phyloP scores from a whole-genome alignment of 2,113 vertebrate species.

The Hypocryptadius cinnamomeus region DNA sequence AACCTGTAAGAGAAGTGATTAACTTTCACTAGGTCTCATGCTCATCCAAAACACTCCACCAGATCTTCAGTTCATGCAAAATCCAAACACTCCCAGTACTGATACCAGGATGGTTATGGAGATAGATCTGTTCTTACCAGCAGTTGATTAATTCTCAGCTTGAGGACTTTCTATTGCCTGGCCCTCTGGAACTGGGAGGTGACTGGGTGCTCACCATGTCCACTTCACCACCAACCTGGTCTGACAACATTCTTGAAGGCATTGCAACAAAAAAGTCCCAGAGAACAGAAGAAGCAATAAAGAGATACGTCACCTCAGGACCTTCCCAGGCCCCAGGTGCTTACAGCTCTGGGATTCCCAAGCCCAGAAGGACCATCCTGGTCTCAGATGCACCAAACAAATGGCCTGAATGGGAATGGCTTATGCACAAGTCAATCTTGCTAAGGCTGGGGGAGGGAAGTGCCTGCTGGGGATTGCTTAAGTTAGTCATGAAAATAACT shows the following conservation, averaged over 20 bases:
- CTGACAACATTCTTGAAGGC: slow-evolving; percentile 34
- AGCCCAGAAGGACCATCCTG: background rate
- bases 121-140: background rate
- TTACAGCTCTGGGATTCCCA: background rate
- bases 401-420: background rate
- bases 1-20: background rate
- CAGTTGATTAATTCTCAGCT: background rate
- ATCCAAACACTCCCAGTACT: background rate
- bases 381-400: background rate
- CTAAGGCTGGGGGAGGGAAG: background rate
- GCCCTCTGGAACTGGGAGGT: background rate
- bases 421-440: background rate
- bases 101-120: background rate
- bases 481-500: background rate
- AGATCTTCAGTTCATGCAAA: background rate
- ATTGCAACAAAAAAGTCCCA: background rate
- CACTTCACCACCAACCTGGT: background rate
- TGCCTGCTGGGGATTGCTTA: background rate
- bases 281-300: background rate
- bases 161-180: background rate
- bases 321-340: background rate
- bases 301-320: background rate
- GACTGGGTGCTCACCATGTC: background rate
- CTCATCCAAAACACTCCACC: background rate
- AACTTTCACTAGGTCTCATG: background rate